Evolutionary conservation across 2,113 vertebrate species (phyloP).

Genomic region (Rana temporaria): DNA sequence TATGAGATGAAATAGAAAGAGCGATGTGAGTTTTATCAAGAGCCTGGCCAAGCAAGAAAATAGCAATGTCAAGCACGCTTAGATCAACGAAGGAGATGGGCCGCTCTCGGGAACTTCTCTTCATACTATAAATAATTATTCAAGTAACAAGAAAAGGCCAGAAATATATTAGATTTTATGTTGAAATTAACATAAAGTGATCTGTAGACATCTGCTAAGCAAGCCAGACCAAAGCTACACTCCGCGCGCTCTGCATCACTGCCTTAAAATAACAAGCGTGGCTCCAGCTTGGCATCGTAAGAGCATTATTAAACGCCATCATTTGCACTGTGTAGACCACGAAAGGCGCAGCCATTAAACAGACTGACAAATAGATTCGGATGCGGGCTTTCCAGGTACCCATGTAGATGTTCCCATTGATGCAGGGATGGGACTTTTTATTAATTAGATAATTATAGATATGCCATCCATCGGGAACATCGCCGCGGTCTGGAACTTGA

Average conservation of each 20-base stretch:
- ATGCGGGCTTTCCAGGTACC: slow-evolving; percentile 60
- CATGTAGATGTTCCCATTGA: slow-evolving; percentile 51
- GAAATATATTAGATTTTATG: slow-evolving; percentile 71
- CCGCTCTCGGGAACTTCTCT: slow-evolving; percentile 64
- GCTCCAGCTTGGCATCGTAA: slow-evolving; percentile 61
- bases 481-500: neutral
- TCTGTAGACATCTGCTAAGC: slow-evolving; percentile 74
- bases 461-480: slow-evolving; percentile 17
- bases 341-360: slow-evolving; percentile 66
- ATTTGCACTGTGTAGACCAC: slow-evolving; percentile 64
- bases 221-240: slow-evolving; percentile 65
- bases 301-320: slow-evolving; percentile 64
- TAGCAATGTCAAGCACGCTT: slow-evolving; percentile 69
- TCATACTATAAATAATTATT: slow-evolving; percentile 73
- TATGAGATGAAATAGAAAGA: slow-evolving; percentile 54
- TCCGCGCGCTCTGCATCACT: slow-evolving; percentile 73
- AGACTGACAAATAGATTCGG: slow-evolving; percentile 66
- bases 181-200: slow-evolving; percentile 72
- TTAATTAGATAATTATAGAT: slow-evolving; percentile 51
- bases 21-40: slow-evolving; percentile 60
- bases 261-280: slow-evolving; percentile 75
- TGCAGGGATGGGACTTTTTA: slow-evolving; percentile 1
- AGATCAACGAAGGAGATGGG: slow-evolving; percentile 66
- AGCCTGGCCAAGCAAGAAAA: slow-evolving; percentile 61
- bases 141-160: slow-evolving; percentile 70